phyloP scores from a whole-genome alignment of 2,797 vertebrate species.

The Sylvilagus floridanus region DNA sequence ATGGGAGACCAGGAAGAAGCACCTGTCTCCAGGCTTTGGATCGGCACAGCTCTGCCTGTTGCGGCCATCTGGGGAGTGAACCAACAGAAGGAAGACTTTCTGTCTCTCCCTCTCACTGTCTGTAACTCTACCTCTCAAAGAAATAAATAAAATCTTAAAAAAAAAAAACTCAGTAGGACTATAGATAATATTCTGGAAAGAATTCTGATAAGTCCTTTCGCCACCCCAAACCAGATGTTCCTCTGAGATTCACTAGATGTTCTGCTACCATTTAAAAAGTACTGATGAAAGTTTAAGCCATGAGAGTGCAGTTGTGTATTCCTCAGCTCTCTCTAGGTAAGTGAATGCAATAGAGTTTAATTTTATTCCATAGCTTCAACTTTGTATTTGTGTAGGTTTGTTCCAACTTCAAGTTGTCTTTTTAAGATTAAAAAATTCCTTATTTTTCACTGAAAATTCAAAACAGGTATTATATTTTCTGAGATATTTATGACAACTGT shows the following conservation, averaged over 20 bases:
- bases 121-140: too few species aligned
- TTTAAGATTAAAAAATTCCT: slow-evolving; percentile 12
- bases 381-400: slow-evolving; percentile 39
- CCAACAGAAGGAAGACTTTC: too few species aligned
- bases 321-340: slow-evolving; percentile 36
- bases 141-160: too few species aligned
- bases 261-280: slow-evolving; percentile 16
- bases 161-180: background rate
- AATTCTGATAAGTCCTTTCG: background rate
- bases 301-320: background rate
- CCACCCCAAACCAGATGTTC: background rate
- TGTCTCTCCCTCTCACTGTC: too few species aligned
- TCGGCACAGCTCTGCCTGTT: too few species aligned
- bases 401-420: slow-evolving; percentile 45
- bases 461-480: slow-evolving; percentile 30
- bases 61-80: too few species aligned
- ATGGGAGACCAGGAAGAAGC: too few species aligned
- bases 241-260: background rate
- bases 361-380: slow-evolving; percentile 42
- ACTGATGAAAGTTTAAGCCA: background rate
- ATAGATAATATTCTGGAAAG: background rate
- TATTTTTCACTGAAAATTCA: slow-evolving; percentile 59
- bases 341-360: background rate
- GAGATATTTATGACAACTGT: background rate
- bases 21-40: too few species aligned